Conservation (phyloP, 2,797 vertebrate species). For the Trematocara caparti region DNA sequence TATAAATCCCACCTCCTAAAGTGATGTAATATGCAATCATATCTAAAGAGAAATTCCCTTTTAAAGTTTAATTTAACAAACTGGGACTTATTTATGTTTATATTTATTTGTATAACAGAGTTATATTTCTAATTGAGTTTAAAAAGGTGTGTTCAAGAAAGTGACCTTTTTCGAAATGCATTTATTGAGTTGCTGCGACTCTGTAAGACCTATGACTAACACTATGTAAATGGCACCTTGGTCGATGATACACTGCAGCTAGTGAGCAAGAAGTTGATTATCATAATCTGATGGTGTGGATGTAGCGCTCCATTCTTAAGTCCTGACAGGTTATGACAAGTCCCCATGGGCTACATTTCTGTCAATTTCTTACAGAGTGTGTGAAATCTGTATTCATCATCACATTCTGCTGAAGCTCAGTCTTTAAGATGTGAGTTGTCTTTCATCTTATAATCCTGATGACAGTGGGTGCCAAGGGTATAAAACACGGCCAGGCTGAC, state of each 20-base stretch:
- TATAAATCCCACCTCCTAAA: neutral
- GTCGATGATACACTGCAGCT: constrained; percentile 13
- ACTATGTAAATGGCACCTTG: constrained; percentile 26
- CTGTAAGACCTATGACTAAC: constrained; percentile 1
- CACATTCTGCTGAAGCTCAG: constrained; percentile 44
- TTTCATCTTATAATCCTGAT: constrained; percentile 55
- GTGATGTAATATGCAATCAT: neutral
- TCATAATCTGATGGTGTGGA: constrained; percentile 42
- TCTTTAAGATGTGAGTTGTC: constrained; percentile 52
- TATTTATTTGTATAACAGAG: neutral
- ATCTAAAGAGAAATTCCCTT: neutral
- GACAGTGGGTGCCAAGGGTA: constrained; percentile 45
- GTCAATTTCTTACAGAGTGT: constrained; percentile 33
- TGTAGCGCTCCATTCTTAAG: constrained; percentile 24
- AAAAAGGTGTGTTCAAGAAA: constrained; percentile 2
- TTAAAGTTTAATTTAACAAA: neutral
- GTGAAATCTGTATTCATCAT: constrained; percentile 66
- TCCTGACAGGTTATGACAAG: constrained; percentile 41
- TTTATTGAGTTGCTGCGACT: constrained; percentile 8
- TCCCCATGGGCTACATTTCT: constrained; percentile 25
- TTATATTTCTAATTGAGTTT: neutral
- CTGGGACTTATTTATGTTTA: neutral
- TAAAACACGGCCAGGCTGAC: constrained; percentile 38
- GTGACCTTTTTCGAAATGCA: constrained; percentile 9
- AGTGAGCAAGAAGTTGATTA: constrained; percentile 50